phyloP scores from a whole-genome alignment of 2,888 invertebrate species.

The Theristus sp. region DNA sequence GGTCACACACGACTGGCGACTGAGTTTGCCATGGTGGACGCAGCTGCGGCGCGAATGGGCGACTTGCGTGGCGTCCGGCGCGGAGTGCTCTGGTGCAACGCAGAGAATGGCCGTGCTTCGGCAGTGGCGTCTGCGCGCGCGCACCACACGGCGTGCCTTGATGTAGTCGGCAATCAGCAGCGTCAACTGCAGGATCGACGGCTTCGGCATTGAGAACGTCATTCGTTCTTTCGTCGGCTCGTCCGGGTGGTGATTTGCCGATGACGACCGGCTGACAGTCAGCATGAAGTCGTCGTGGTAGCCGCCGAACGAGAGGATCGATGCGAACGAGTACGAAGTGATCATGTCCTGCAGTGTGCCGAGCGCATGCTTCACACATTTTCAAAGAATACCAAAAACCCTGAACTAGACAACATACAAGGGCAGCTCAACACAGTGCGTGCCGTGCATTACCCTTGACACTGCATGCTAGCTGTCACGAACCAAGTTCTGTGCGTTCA shows the following conservation, averaged over 20 bases:
- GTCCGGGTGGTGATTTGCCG: constrained; percentile 21
- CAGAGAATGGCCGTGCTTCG: too few relatives aligned
- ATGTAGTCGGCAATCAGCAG: constrained; percentile 34
- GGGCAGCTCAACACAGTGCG: neutral
- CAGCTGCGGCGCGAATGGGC: too few relatives aligned
- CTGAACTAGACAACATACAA: neutral
- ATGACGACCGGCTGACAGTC: constrained; percentile 44
- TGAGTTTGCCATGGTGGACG: too few relatives aligned
- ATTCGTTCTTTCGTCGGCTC: constrained; percentile 47
- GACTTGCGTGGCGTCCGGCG: too few relatives aligned
- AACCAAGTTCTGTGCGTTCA: constrained; percentile 29
- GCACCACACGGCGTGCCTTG: constrained; percentile 14
- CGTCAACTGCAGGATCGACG: constrained; percentile 30
- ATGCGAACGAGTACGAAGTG: constrained; percentile 64
- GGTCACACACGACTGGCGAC: too few relatives aligned
- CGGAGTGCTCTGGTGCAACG: too few relatives aligned
- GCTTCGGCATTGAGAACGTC: constrained; percentile 51
- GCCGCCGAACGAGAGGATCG: constrained; percentile 83
- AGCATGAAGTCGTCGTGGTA: constrained; percentile 92
- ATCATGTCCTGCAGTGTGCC: constrained; percentile 35
- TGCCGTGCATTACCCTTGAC: too few relatives aligned
- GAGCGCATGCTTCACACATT: neutral
- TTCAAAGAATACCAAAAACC: neutral
- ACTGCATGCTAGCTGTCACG: too few relatives aligned
- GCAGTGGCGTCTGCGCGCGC: too few relatives aligned